Evolutionary conservation across 2,888 invertebrate genomes (phyloP), one percentile per base, ranked within the genome.

Genomic region (Thecocarcelia acutangulata): DNA sequence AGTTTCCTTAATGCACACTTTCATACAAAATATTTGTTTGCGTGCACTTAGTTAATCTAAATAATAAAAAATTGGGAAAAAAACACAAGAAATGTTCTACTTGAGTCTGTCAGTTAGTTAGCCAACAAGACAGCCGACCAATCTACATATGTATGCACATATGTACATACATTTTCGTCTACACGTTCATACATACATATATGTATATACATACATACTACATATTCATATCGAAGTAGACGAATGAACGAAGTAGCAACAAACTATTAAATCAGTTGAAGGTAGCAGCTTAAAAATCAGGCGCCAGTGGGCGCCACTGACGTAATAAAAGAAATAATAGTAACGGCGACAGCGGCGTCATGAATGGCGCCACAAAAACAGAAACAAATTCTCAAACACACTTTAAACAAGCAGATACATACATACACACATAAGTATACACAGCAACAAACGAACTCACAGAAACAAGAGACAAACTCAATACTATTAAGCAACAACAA

Each of bases 231-330:
- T 87, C n/a, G n/a, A n/a, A 87, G 86, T 66, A 75, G 48, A 44
- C 63, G 58, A 83, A 33, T 3, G 8, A 33, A 64, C 72, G 69
- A 78, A 76, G 73, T 88, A 73, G 75, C 87, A 73, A 82, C 83
- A 83, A 84, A 84, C 83, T 63, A 63, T 54, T 72, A 81, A 68
- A 72, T 83, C 83, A 83, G 82, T 83, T 83, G 82, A 82, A 83
- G 84, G 82, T 82, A 84, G 85, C 84, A 85, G 70, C 82, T 84
- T 83, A 84, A 84, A 81, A 83, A 84, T 83, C 86, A 87, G 89
- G 89, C 89, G 89, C 89, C 90, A 88, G 88, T 89, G 89, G 90
- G 89, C 90, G 89, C 90, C 89, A 89, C 90, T 89, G 90, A 90
- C 90, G 89, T 90, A 89, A 90, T 90, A 88, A 90, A 90, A 89